phyloP scores from a whole-genome alignment of 2,888 invertebrate genomes.

The Melipona bicolor region DNA sequence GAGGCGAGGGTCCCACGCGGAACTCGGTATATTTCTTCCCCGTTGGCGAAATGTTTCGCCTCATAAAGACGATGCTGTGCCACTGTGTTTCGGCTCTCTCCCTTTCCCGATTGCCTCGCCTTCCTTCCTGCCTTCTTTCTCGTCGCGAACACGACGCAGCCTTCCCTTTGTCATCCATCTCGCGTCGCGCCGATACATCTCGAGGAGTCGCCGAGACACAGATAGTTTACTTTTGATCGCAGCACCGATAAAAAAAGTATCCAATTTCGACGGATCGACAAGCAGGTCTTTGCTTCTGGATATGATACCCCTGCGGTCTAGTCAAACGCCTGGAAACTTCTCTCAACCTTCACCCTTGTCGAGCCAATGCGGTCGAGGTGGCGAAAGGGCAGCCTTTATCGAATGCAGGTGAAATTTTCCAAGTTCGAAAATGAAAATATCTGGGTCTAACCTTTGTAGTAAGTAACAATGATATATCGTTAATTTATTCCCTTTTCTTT shows the following conservation, averaged over 20 bases:
- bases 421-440: too few species aligned
- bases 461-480: too few species aligned
- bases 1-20: slow-evolving; percentile 40
- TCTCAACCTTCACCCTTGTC: neutral
- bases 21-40: slow-evolving; percentile 54
- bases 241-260: slow-evolving; percentile 42
- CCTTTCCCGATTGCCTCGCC: neutral
- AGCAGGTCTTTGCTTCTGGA: slow-evolving; percentile 20
- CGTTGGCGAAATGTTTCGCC: slow-evolving; percentile 50
- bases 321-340: neutral
- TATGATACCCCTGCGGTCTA: slow-evolving; percentile 3
- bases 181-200: slow-evolving; percentile 18
- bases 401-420: too few species aligned
- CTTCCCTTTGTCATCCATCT: slow-evolving; percentile 44
- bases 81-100: neutral
- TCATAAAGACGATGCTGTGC: slow-evolving; percentile 51
- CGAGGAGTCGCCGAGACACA: slow-evolving; percentile 27
- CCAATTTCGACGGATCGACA: slow-evolving; percentile 40
- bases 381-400: neutral
- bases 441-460: too few species aligned
- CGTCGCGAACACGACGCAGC: slow-evolving; percentile 32
- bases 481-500: too few species aligned
- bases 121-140: slow-evolving; percentile 7
- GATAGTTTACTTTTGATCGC: slow-evolving; percentile 45
- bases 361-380: neutral